These are phyloP conservation scores for Meles meles DNA, from an alignment of 2,113 vertebrate species.

Conservation along the genomic window DNA sequence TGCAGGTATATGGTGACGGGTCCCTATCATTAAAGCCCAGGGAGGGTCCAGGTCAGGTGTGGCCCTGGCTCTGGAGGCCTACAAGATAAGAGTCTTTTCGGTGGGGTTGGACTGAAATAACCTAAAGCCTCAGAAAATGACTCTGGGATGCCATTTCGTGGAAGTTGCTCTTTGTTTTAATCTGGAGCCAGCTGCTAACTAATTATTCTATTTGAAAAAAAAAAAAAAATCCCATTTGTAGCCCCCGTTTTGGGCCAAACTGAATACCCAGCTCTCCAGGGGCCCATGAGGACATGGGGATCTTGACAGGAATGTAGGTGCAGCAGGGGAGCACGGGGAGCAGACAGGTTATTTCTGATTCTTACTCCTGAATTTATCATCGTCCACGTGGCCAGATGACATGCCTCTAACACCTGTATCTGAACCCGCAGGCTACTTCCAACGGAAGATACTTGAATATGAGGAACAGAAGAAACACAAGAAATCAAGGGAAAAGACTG, in stretches of 20 bases:
- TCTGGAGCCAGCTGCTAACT: not conserved
- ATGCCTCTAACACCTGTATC: not conserved
- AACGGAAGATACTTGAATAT: conserved; percentile 89
- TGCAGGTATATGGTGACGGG: conserved; percentile 81
- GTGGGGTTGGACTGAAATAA: not conserved
- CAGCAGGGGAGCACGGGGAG: not conserved
- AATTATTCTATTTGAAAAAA: not conserved
- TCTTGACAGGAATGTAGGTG: not conserved
- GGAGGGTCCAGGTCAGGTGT: not conserved
- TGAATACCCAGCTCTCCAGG: not conserved
- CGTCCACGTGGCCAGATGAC: not conserved
- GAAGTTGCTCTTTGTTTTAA: not conserved
- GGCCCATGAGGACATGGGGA: not conserved
- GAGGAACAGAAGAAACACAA: conserved; percentile 87
- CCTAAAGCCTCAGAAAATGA: not conserved
- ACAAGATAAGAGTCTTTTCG: not conserved
- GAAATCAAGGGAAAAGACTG: conserved; percentile 79
- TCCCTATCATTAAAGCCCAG: not conserved
- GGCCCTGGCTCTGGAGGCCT: not conserved
- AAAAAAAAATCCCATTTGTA: not conserved
- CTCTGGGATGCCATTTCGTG: not conserved
- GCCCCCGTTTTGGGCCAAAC: not conserved
- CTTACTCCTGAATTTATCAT: not conserved
- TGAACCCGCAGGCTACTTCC: conserved; percentile 84
- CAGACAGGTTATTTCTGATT: not conserved